Conservation (phyloP, 2,797 vertebrate species). For the Prionace glauca region DNA sequence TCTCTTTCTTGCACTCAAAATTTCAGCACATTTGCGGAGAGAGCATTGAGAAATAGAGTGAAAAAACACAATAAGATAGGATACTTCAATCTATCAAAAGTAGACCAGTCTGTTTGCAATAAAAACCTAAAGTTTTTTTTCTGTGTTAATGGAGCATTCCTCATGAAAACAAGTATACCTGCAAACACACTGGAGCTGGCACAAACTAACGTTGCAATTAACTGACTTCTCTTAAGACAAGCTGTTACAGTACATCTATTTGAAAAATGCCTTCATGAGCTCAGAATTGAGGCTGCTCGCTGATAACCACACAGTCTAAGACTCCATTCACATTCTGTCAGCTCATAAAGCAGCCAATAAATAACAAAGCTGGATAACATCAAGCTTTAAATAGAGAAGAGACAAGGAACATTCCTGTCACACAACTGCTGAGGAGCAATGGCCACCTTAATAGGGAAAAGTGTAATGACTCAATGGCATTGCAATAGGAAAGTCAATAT, state of each 20-base stretch:
- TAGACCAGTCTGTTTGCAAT: neutral
- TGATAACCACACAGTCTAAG: neutral
- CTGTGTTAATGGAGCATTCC: neutral
- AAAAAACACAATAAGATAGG: neutral
- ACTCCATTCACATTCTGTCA: neutral
- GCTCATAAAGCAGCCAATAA: neutral
- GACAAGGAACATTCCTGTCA: neutral
- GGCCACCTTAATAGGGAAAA: neutral
- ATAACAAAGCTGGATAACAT: neutral
- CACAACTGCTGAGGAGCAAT: neutral
- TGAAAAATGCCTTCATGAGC: neutral
- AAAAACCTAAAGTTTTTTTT: neutral
- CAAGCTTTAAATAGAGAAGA: neutral
- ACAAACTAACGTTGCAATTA: neutral
- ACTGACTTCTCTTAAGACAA: neutral
- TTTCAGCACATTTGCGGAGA: neutral
- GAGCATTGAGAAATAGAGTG: neutral
- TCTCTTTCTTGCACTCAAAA: neutral
- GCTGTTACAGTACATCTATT: neutral
- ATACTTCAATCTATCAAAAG: neutral
- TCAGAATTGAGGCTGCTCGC: neutral
- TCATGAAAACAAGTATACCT: neutral
- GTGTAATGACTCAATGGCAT: neutral
- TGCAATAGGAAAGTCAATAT: neutral
- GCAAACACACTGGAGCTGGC: neutral